phyloP scores from a whole-genome alignment of 2,797 vertebrate genomes.

The Sebastes hubbsi region DNA sequence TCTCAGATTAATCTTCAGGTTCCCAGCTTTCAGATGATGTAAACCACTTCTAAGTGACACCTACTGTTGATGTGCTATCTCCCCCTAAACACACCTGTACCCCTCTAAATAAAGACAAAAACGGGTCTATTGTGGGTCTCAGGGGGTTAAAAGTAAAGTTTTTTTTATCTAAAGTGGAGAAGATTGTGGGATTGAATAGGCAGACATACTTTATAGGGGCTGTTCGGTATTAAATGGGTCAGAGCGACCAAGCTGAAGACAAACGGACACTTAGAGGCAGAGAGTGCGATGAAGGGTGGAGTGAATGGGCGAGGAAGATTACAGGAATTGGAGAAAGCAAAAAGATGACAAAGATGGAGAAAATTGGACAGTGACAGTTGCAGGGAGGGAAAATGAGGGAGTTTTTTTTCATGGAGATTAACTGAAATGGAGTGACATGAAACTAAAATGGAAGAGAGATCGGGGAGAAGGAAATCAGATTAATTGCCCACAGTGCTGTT shows the following conservation, averaged over 20 bases:
- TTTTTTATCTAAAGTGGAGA: constrained; percentile 19
- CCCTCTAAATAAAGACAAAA: too few species aligned
- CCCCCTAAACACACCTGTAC: too few species aligned
- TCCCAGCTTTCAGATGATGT: too few species aligned
- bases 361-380: constrained; percentile 74
- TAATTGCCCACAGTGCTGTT: constrained; percentile 59
- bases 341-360: constrained; percentile 67
- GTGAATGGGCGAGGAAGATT: constrained; percentile 59
- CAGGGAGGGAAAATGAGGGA: constrained; percentile 51
- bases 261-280: constrained; percentile 68
- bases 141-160: not conserved
- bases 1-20: too few species aligned
- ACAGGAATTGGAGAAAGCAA: constrained; percentile 62
- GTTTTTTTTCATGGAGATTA: constrained; percentile 57
- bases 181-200: constrained; percentile 39
- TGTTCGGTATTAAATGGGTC: constrained; percentile 72
- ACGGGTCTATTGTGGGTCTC: too few species aligned
- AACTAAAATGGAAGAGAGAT: constrained; percentile 62
- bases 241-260: constrained; percentile 70
- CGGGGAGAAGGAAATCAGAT: constrained; percentile 56
- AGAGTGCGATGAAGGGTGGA: constrained; percentile 48
- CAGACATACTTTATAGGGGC: constrained; percentile 46
- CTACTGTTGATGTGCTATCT: too few species aligned
- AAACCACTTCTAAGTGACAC: too few species aligned
- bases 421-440: constrained; percentile 69